Evolutionary conservation across 2,113 vertebrate species (phyloP).

Genomic region (Bujurquina vittata): DNA sequence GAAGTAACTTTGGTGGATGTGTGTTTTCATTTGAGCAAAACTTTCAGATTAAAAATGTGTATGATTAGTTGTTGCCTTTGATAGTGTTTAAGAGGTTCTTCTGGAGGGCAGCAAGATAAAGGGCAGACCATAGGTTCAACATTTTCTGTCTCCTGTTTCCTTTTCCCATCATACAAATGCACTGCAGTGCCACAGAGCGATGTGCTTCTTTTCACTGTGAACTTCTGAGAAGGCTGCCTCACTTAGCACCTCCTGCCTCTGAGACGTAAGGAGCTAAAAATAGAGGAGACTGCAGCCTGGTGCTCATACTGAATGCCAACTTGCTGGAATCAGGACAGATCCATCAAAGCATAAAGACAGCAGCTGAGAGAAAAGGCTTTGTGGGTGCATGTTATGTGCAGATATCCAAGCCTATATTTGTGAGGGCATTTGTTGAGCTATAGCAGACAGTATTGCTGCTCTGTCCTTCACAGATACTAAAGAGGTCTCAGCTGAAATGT

Average conservation of each 20-base stretch:
- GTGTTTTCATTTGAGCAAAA: no score
- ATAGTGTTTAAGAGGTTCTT: not conserved
- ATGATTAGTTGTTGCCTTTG: no score
- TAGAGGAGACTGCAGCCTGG: not conserved
- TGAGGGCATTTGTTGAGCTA: not conserved
- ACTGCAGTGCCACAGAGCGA: not conserved
- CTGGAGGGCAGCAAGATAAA: not conserved
- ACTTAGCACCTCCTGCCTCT: not conserved
- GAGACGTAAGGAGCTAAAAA: constrained; percentile 21
- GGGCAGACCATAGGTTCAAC: not conserved
- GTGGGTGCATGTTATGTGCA: not conserved
- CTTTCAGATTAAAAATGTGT: no score
- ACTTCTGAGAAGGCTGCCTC: not conserved
- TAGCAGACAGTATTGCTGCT: not conserved
- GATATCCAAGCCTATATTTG: not conserved
- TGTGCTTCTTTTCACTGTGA: not conserved
- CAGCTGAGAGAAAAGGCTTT: not conserved
- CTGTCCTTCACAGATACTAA: not conserved
- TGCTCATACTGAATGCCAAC: accelerated
- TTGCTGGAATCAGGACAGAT: not conserved
- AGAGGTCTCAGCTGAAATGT: not conserved
- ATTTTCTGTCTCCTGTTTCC: not conserved
- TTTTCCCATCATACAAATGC: not conserved
- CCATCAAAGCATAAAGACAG: not conserved
- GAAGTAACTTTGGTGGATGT: no score